phyloP scores from a whole-genome alignment of 1,140 invertebrate species.

The Andricus grossulariae region DNA sequence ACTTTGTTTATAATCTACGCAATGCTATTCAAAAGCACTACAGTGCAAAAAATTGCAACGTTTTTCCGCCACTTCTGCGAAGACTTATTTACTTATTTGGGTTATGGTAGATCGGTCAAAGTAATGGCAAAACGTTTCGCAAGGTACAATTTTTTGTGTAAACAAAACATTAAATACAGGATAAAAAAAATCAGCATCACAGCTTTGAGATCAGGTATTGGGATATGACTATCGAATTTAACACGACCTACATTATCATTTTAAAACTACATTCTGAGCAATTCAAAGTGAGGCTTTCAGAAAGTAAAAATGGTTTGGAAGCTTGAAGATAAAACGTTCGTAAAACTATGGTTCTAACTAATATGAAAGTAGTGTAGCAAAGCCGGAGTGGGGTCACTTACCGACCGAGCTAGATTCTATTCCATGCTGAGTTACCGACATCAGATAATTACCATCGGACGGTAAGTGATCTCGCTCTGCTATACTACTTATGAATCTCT shows the following conservation, averaged over 20 bases:
- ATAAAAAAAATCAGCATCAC: constrained; percentile 60
- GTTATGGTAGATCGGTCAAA: constrained; percentile 32
- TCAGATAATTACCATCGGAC: too few relatives aligned
- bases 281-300: background rate
- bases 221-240: constrained; percentile 60
- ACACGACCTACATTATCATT: constrained; percentile 26
- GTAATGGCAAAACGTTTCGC: constrained; percentile 49
- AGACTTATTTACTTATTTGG: constrained; percentile 33
- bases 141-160: constrained; percentile 58
- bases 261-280: constrained; percentile 35
- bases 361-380: too few relatives aligned
- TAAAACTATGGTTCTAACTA: too few relatives aligned
- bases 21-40: background rate
- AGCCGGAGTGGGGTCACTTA: too few relatives aligned
- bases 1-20: background rate
- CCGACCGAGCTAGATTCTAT: too few relatives aligned
- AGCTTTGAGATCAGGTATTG: constrained; percentile 66
- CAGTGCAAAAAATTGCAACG: background rate
- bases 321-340: background rate
- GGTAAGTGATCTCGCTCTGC: too few relatives aligned
- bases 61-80: background rate
- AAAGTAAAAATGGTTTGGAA: background rate
- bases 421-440: too few relatives aligned
- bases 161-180: constrained; percentile 57
- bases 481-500: too few relatives aligned